Evolutionary conservation across 2,888 invertebrate species (phyloP).

Genomic region (Nephrotoma guestfalica): DNA sequence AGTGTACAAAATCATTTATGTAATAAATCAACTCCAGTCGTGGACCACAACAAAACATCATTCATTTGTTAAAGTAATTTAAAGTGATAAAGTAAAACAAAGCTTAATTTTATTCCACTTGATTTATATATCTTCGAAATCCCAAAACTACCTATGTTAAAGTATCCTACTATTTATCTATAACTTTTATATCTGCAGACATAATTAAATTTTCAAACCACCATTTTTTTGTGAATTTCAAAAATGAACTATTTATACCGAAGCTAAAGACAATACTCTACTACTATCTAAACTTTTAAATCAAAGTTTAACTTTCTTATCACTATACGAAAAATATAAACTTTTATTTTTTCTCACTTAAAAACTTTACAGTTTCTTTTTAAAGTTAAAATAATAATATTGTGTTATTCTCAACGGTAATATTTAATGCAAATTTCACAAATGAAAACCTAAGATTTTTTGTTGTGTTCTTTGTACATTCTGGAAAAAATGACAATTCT

Average conservation of each 20-base stretch:
- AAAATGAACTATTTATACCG: not conserved
- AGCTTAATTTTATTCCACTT: too few relatives aligned
- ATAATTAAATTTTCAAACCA: not conserved
- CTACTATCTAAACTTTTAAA: not conserved
- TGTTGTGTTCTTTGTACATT: not conserved
- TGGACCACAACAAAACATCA: too few relatives aligned
- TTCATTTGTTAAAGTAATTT: too few relatives aligned
- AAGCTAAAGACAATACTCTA: not conserved
- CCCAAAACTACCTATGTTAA: not conserved
- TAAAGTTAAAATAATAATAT: not conserved
- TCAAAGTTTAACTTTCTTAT: not conserved
- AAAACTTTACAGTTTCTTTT: not conserved
- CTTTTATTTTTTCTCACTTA: not conserved
- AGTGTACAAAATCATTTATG: too few relatives aligned
- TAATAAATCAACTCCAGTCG: too few relatives aligned
- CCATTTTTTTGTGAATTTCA: not conserved
- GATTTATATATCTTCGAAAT: not conserved
- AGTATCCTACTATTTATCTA: not conserved
- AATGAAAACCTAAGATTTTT: not conserved
- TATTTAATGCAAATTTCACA: not conserved
- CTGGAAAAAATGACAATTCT: not conserved
- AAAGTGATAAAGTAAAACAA: too few relatives aligned
- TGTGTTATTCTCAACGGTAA: not conserved
- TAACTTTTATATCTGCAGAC: not conserved
- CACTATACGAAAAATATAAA: not conserved